These are phyloP conservation scores for Microctenopoma stevenorrisi DNA, from an alignment of 2,797 vertebrate species.

Conservation along the genomic window DNA sequence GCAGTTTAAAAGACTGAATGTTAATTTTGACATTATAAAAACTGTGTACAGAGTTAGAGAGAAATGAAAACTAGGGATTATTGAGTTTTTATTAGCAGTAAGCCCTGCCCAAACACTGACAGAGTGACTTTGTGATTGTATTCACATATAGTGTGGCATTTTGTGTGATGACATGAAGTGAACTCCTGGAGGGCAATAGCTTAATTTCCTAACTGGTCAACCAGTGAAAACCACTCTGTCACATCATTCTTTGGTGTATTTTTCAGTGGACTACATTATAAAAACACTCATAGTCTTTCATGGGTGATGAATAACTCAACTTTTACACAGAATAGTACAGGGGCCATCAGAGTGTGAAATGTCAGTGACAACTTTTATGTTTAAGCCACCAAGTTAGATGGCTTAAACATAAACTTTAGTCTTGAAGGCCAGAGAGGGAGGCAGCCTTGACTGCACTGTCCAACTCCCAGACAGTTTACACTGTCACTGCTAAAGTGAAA, in stretches of 20 bases:
- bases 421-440: constrained; percentile 2
- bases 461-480: constrained; percentile 61
- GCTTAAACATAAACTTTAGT: constrained; percentile 63
- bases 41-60: background rate
- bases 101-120: background rate
- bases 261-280: constrained; percentile 16
- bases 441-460: constrained; percentile 25
- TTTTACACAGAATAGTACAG: too few relatives aligned
- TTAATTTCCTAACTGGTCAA: too few relatives aligned
- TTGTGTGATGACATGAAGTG: too few relatives aligned
- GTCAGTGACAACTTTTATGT: constrained; percentile 13
- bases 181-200: too few relatives aligned
- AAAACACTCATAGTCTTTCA: background rate
- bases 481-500: constrained; percentile 36
- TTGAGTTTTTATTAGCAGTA: background rate
- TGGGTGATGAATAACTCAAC: too few relatives aligned
- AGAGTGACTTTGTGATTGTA: background rate
- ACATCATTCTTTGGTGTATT: background rate
- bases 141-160: too few relatives aligned
- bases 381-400: constrained; percentile 34
- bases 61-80: background rate
- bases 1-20: background rate
- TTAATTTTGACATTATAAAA: background rate
- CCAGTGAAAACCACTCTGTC: too few relatives aligned
- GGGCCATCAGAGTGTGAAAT: constrained; percentile 40